phyloP scores from a whole-genome alignment of 2,888 invertebrate species.

The Schizotus pectinicornis region DNA sequence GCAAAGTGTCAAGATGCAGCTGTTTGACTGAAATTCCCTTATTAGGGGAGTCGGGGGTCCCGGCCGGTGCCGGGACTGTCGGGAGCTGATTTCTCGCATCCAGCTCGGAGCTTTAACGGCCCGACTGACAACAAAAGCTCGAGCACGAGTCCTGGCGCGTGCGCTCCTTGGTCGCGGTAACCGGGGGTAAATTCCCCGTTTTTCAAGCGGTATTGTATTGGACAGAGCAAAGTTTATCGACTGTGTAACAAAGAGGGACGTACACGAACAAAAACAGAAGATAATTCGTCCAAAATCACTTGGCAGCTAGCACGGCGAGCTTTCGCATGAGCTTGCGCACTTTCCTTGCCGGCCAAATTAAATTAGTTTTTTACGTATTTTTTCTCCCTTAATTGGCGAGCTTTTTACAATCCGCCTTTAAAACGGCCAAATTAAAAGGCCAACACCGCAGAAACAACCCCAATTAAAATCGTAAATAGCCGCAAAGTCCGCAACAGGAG shows the following conservation, averaged over 20 bases:
- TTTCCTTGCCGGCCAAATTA: conserved; percentile 25
- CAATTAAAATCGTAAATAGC: neutral
- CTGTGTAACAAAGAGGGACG: conserved; percentile 36
- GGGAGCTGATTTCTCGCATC: conserved; percentile 11
- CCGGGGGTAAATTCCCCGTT: conserved; percentile 29
- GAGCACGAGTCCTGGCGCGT: conserved; percentile 9
- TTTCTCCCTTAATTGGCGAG: conserved; percentile 25
- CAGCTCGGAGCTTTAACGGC: conserved; percentile 12
- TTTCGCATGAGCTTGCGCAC: conserved; percentile 23
- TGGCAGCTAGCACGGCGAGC: conserved; percentile 20
- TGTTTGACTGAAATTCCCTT: neutral
- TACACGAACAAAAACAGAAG: conserved; percentile 32
- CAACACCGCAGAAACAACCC: neutral
- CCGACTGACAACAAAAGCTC: conserved; percentile 28
- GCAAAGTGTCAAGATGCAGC: no score
- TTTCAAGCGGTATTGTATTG: conserved; percentile 33
- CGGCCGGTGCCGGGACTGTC: neutral
- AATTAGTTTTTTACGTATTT: conserved; percentile 30
- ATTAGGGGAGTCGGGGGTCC: no score
- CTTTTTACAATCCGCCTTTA: conserved; percentile 16
- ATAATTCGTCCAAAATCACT: conserved; percentile 33
- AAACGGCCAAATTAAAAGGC: conserved; percentile 11
- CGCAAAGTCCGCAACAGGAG: neutral
- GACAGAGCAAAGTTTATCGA: conserved; percentile 37
- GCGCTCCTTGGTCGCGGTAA: conserved; percentile 13